phyloP scores from a whole-genome alignment of 2,797 vertebrate genomes.

The Carcharodon carcharias region DNA sequence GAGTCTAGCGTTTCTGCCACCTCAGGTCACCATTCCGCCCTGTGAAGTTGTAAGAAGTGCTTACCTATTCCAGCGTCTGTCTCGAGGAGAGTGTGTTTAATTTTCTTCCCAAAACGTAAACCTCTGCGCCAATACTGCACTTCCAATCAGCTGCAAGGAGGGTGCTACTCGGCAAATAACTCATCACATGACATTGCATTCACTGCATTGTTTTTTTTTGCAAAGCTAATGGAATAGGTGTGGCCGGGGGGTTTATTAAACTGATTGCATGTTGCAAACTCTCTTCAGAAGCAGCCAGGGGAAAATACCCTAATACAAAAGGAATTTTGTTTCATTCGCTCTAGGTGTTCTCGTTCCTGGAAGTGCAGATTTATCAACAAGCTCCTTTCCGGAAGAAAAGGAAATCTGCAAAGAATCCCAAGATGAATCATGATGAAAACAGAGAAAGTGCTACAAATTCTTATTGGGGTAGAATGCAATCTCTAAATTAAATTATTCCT shows the following conservation, averaged over 20 bases:
- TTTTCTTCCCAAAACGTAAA: background rate
- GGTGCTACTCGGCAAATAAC: background rate
- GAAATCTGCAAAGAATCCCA: too few species aligned
- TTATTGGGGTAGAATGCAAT: background rate
- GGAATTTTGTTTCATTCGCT: slow-evolving; percentile 45
- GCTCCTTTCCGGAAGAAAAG: background rate
- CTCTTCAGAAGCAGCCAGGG: slow-evolving; percentile 46
- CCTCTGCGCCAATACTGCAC: background rate
- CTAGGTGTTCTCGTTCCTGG: too few species aligned
- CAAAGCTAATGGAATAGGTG: slow-evolving; percentile 69
- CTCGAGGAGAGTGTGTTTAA: background rate
- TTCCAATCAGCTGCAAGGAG: background rate
- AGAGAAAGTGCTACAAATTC: too few species aligned
- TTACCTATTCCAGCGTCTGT: background rate
- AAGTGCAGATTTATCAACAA: background rate
- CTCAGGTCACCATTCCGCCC: background rate
- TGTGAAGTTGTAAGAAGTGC: background rate
- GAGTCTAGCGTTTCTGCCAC: background rate
- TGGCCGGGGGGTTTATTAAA: slow-evolving; percentile 64
- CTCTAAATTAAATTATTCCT: background rate
- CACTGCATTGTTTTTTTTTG: slow-evolving; percentile 43
- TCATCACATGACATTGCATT: background rate
- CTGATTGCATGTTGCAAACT: slow-evolving; percentile 57
- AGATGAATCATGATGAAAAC: background rate
- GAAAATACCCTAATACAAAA: too few species aligned